These are phyloP conservation scores for Mylabris phalerata DNA, from an alignment of 1,140 invertebrate genomes.

Conservation along the genomic window DNA sequence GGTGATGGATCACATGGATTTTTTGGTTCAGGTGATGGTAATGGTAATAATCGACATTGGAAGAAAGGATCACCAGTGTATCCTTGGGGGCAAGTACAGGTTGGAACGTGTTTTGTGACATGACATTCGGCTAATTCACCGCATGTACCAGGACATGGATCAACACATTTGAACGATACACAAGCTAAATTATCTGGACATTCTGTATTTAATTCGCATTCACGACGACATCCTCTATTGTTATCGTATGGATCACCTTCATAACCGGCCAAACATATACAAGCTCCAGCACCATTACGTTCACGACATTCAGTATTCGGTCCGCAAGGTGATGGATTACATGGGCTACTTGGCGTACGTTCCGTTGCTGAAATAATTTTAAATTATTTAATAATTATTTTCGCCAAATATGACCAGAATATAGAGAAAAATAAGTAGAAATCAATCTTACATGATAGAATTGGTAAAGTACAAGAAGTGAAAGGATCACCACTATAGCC, in stretches of 20 bases:
- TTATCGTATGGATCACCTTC: slow-evolving; percentile 69
- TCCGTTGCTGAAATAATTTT: slow-evolving; percentile 35
- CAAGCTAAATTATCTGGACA: slow-evolving; percentile 63
- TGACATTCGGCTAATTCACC: slow-evolving; percentile 66
- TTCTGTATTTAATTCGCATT: slow-evolving; percentile 69
- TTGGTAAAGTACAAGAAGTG: slow-evolving; percentile 47
- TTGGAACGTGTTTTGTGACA: slow-evolving; percentile 64
- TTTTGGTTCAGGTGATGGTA: slow-evolving; percentile 34
- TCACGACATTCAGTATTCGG: slow-evolving; percentile 72
- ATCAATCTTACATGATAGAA: slow-evolving; percentile 42
- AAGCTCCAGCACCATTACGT: slow-evolving; percentile 68
- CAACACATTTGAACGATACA: slow-evolving; percentile 66
- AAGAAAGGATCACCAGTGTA: slow-evolving; percentile 75
- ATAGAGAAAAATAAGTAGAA: background rate
- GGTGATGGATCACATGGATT: slow-evolving; percentile 57
- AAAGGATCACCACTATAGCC: slow-evolving; percentile 75
- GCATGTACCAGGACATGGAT: slow-evolving; percentile 69
- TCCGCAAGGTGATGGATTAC: slow-evolving; percentile 71
- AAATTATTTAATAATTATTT: background rate
- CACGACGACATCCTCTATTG: slow-evolving; percentile 58
- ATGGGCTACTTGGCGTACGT: slow-evolving; percentile 44
- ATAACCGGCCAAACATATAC: slow-evolving; percentile 64
- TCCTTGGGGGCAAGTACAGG: slow-evolving; percentile 65
- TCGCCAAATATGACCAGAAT: no score
- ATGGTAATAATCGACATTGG: slow-evolving; percentile 54